Conservation (phyloP, 1,140 invertebrate genomes). For the Latrodectus geometricus region DNA sequence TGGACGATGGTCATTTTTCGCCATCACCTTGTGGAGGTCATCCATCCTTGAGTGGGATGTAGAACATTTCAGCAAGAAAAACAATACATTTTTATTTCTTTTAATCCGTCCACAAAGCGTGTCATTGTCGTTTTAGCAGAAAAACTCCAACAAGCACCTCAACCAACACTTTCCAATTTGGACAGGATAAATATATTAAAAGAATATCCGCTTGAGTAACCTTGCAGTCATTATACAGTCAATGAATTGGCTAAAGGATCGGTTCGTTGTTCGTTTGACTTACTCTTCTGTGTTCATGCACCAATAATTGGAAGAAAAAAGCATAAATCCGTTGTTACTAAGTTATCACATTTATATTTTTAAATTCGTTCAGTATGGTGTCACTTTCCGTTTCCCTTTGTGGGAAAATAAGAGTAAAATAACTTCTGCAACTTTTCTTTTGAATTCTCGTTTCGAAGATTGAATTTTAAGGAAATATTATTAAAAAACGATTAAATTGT, state of each 20-base stretch:
- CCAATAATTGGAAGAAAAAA: constrained; percentile 2
- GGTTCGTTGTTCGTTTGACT: background rate
- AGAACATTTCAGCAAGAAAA: background rate
- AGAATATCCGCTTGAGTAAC: background rate
- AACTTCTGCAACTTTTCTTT: too few species aligned
- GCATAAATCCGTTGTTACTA: background rate
- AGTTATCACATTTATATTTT: background rate
- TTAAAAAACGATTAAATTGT: too few species aligned
- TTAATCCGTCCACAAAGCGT: background rate
- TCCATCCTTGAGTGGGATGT: too few species aligned
- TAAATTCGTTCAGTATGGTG: background rate
- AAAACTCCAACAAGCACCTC: background rate
- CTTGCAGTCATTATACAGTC: background rate
- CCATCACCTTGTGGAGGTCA: too few species aligned
- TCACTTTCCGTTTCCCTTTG: background rate
- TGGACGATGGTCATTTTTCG: too few species aligned
- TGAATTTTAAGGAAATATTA: too few species aligned
- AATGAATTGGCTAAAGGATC: background rate
- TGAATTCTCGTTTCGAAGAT: too few species aligned
- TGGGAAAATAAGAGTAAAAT: background rate
- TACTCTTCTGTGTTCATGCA: background rate
- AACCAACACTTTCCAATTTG: background rate
- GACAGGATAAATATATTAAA: constrained; percentile 1
- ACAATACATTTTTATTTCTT: background rate
- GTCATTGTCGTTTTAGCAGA: background rate